These are phyloP conservation scores for Rutpela maculata DNA, from an alignment of 2,888 invertebrate species.

Conservation along the genomic window DNA sequence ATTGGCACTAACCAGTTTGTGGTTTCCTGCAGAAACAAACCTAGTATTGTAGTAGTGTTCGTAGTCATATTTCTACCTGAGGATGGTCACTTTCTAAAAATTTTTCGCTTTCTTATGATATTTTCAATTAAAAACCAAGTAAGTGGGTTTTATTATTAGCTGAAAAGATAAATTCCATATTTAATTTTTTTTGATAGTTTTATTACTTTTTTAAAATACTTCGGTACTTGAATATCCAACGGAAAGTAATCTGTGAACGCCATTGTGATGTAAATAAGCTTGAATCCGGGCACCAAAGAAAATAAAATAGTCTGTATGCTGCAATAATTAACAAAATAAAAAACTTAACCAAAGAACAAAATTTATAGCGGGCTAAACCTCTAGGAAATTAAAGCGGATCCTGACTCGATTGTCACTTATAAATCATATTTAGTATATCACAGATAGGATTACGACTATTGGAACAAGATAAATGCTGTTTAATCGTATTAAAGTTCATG, in stretches of 20 bases:
- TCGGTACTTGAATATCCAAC: background rate
- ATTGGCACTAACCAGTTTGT: no score
- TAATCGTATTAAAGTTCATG: slow-evolving; percentile 45
- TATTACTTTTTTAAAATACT: no score
- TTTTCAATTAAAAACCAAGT: no score
- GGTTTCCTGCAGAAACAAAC: no score
- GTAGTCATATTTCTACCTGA: no score
- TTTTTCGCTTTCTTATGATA: no score
- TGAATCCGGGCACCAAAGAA: background rate
- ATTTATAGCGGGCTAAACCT: slow-evolving; percentile 39
- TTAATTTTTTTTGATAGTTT: no score
- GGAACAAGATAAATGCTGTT: slow-evolving; percentile 57
- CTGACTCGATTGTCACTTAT: slow-evolving; percentile 39
- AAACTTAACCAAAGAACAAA: slow-evolving; percentile 35
- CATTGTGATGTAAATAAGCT: slow-evolving; percentile 40
- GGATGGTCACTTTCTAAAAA: no score
- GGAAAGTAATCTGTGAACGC: slow-evolving; percentile 21
- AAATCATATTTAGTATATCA: slow-evolving; percentile 62
- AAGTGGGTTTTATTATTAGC: no score
- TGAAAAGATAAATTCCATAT: no score
- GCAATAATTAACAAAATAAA: slow-evolving; percentile 37
- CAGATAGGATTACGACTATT: slow-evolving; percentile 57
- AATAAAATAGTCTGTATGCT: background rate
- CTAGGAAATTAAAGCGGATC: slow-evolving; percentile 24
- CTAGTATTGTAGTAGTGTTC: no score